Evolutionary conservation across 2,113 vertebrate species (phyloP), one percentile per base, ranked within the genome.

Genomic region (Coturnix japonica): DNA sequence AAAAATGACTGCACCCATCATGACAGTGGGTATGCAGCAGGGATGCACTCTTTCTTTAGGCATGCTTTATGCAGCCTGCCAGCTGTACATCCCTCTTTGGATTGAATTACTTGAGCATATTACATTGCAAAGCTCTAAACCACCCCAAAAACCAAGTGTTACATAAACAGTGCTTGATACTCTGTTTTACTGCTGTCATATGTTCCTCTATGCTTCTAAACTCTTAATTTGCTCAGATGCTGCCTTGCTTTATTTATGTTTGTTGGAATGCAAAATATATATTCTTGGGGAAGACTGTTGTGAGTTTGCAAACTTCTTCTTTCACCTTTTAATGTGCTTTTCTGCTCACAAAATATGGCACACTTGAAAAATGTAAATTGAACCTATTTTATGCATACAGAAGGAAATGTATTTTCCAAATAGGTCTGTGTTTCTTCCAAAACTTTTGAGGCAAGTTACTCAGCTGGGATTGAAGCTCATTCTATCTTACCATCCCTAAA

Each of bases 351-450:
- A 93, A 91, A 90, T 18, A 33, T 70, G 8, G 21, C 51, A 70
- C 41, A 70, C 37, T 82, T 90, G 46, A 79, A 89, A 88, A 89
- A 84, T 73, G 41, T 54, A 87, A 84, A 93, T 39, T 65, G 57
- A 43, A 72, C 31, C 25, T 65, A 16, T 69, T 91, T 94, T 91
- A 44, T 67, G 49, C 49, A 78, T 92, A 70, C 44, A 78, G 46
- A 61, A 88, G 41, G 46, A 91, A 79, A 93, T 73, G 31, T 54
- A 66, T 87, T 95, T 91, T 94, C 49, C 86, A 73, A 91, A 94
- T 54, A 89, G 49, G 63, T 57, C 37, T 69, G 2, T 64, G 25
- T 64, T 44, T 89, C 49, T 82, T 81, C 69, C 70, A 79, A 84
- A 93, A 73, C 28, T 28, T 89, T 72, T 75, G 39, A 81, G 74